A percentile compares a stretch with the other conserved stretches of the same genome.
Evolutionary conservation across 2,888 invertebrate genomes (phyloP).

Genomic region (Galerucella nymphaeae): DNA sequence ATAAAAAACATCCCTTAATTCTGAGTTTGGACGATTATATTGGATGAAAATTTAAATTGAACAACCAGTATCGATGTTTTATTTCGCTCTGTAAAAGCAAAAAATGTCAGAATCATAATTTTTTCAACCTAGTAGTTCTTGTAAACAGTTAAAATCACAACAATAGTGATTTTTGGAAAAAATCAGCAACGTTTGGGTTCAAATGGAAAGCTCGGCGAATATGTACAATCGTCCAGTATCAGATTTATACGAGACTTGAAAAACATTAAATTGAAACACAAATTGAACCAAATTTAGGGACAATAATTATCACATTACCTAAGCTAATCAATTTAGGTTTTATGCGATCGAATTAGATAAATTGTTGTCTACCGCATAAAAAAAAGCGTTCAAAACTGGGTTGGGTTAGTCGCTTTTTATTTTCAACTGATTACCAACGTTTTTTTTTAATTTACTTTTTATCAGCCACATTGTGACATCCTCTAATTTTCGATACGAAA

Average conservation of each 20-base stretch:
- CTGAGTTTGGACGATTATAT: neutral
- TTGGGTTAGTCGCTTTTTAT: neutral
- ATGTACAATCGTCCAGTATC: neutral
- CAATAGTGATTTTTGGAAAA: too few relatives aligned
- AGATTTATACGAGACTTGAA: neutral
- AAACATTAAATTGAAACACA: conserved; percentile 10
- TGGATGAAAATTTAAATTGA: neutral
- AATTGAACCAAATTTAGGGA: conserved; percentile 9
- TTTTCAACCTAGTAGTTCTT: too few relatives aligned
- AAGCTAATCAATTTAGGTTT: conserved; percentile 24
- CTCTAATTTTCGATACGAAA: neutral
- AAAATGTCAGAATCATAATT: too few relatives aligned
- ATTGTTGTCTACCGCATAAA: neutral
- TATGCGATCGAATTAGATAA: neutral
- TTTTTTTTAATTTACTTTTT: neutral
- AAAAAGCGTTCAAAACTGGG: neutral
- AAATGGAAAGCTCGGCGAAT: too few relatives aligned
- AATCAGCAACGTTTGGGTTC: too few relatives aligned
- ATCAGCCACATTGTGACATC: neutral
- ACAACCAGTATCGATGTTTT: too few relatives aligned
- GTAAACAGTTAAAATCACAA: too few relatives aligned
- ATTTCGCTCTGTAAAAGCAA: too few relatives aligned
- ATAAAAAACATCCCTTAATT: neutral
- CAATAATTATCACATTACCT: conserved; percentile 35
- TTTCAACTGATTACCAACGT: neutral